Evolutionary conservation across 2,113 vertebrate genomes (phyloP), one percentile per base, ranked within the genome.

Genomic region (Prolemur simus): DNA sequence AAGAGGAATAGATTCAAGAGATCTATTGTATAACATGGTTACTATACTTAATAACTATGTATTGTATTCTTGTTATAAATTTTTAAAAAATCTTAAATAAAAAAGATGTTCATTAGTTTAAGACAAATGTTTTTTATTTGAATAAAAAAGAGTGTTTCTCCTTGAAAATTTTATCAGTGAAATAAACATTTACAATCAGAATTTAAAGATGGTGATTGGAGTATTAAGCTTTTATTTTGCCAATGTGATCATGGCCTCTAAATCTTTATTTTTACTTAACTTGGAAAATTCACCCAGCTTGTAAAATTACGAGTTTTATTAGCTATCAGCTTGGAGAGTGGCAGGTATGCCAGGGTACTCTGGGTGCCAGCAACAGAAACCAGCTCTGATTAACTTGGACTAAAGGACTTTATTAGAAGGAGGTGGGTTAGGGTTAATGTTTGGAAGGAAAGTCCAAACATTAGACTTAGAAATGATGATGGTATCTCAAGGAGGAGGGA

Each of bases 181-280:
- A 84, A 60, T n/a, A 92, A 76, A 92, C 6, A 85, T 89, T 97
- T 89, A 49, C 12, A 77, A 37, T 89, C 14, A 69, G 60, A 87
- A 84, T n/a, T 52, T 42, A 76, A 60, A 56, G 32, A 54, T 85
- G 25, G 27, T 47, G 63, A 58, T 29, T 89, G 15, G 39, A 68
- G 15, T 95, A 73, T 82, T 81, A 83, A 90, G 37, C 76, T 68
- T 94, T 76, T 89, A 49, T 88, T 90, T 94, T 94, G 34, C 7
- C 32, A 76, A 8, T 73, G 66, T 29, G 9, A 15, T 88, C 60
- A 69, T 34, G 0, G 47, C 18, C 27, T 84, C 8, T 82, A 81
- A 49, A 69, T 6, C 6, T 85, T 92, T 56, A 63, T 29, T 94
- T 97, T 73, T 80, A 60, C 11, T 83, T 78, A 69, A 2, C 13